Base-by-base conservation (phyloP, 2,888 invertebrate genomes). In the Ophion obscuratus region DNA sequence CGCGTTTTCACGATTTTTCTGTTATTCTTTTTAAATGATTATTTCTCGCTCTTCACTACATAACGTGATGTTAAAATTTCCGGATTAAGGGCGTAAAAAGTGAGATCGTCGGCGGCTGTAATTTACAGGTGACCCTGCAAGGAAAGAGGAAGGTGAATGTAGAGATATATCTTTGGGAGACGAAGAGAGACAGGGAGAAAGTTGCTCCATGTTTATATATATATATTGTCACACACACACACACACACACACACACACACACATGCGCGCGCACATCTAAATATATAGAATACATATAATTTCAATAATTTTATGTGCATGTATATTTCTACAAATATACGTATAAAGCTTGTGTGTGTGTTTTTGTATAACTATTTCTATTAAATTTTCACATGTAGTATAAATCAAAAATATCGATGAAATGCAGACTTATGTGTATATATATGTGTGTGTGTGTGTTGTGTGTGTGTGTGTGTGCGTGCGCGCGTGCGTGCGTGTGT, bases 181-280 rank as follows among this genome's bases (percentile, higher is more conserved):
- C 44, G 57, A 47, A 81, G 74, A 81, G 27, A 62, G 62, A 85
- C 78, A 20, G 81, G 78, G 85, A 74, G 85, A 85, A 85, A 85
- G 85, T 85, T 82, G 68, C 77, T 47, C 74, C 81, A 66, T 84
- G 44, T 61, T 77, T 66, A 76, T 20, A 66, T 61, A 31, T 31
- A 40, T 40, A 10, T 7, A 31, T 31, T 67, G 6, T 20, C 66
- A 27, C 20, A 74, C n/a, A 31, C 10, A 62, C 14, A 24, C 20
- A 44, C 10, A 66, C 36, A 17, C 14, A 36, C n/a, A 66, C 36
- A 59, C 7, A 10, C 11, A 24, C 9, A 2, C 11, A 11, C 9
- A 11, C 47, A 24, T 31, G 31, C 7, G 0, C 9, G 20, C 4
- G 20, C 14, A 5, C 2, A 14, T 14, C 17, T 10, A 9, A 20